Conservation (phyloP, 2,888 invertebrate genomes). For the Glomeris marginata region DNA sequence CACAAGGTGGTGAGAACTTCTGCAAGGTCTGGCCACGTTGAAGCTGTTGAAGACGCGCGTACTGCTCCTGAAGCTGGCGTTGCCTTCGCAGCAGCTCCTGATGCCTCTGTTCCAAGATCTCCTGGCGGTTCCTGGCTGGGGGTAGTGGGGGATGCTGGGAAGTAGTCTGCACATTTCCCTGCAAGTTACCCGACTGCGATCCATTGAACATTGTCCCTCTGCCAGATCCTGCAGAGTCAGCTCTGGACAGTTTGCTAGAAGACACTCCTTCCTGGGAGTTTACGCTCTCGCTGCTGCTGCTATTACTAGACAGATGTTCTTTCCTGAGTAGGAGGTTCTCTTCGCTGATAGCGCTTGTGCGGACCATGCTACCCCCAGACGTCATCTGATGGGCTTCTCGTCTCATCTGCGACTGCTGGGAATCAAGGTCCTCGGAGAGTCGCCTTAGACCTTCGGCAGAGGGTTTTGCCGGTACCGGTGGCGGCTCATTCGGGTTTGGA, state of each 20-base stretch:
- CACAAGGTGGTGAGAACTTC: conserved; percentile 39
- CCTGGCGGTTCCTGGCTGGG: conserved; percentile 23
- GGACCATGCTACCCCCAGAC: conserved; percentile 9
- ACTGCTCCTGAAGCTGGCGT: conserved; percentile 76
- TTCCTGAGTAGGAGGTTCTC: conserved; percentile 15
- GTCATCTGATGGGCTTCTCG: conserved; percentile 12
- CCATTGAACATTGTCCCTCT: conserved; percentile 12
- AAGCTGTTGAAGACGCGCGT: conserved; percentile 71
- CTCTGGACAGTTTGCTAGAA: conserved; percentile 5
- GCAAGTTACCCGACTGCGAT: background rate
- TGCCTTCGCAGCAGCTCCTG: conserved; percentile 78
- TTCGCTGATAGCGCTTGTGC: conserved; percentile 21
- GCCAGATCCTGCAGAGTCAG: conserved; percentile 11
- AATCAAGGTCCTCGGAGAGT: conserved; percentile 12
- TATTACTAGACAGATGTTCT: conserved; percentile 42
- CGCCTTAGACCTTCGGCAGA: conserved; percentile 2
- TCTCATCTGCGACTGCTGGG: conserved; percentile 15
- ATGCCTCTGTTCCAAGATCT: conserved; percentile 60
- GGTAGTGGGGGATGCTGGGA: conserved; percentile 16
- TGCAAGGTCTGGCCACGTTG: conserved; percentile 41
- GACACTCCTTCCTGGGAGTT: conserved; percentile 51
- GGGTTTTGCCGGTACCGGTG: conserved; percentile 18
- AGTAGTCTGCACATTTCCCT: background rate
- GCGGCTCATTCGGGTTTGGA: conserved; percentile 22
- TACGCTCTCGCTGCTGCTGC: conserved; percentile 59